Base-by-base conservation (phyloP, 1,140 invertebrate genomes). In the Diabrotica undecimpunctata region DNA sequence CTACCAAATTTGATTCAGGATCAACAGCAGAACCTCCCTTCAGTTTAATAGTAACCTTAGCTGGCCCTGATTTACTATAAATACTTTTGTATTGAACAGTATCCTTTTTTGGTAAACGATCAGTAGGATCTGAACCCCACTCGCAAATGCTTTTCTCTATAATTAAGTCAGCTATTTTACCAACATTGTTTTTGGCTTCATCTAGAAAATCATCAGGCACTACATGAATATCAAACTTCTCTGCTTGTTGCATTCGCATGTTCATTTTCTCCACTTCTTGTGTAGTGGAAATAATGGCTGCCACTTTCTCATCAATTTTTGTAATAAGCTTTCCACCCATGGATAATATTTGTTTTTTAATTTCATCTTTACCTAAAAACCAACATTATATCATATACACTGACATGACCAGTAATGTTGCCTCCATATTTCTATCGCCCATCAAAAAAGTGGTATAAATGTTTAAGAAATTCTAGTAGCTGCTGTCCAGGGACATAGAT, bases 11-110 rank as follows among this genome's bases (percentile, higher is more conserved):
- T 59, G 92, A 94, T 35, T 94, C 93, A 0, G 95, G 93, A 81
- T 98, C 96, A 5, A 94, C 90, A 7, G 94, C 93, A 11, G 88
- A 87, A 1, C 93, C 95, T 0, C 93, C 91, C 83, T 97, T 95
- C 10, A 98, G 79, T 70, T 87, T 90, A 61, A 97, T 75, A 69
- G 90, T 96, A 55, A 91, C 83, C 66, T 84, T 85, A 35, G 82
- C 84, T 8, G 87, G 87, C 39, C 78, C 72, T 0, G 86, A 88
- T 75, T 87, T 89, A 14, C 84, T 84, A 72, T 86, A 90, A 38
- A 83, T 82, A 74, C 88, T 90, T 63, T 85, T 86, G 3, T 83
- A 85, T 69, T 85, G 87, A 5, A 54, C 70, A 9, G 73, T 66
- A 12, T 70, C 65, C 66, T 86, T 83, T 74, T 83, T 80, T 0